These are phyloP conservation scores for Melikaiella ostensackeni DNA, from an alignment of 2,888 invertebrate genomes.

Conservation along the genomic window DNA sequence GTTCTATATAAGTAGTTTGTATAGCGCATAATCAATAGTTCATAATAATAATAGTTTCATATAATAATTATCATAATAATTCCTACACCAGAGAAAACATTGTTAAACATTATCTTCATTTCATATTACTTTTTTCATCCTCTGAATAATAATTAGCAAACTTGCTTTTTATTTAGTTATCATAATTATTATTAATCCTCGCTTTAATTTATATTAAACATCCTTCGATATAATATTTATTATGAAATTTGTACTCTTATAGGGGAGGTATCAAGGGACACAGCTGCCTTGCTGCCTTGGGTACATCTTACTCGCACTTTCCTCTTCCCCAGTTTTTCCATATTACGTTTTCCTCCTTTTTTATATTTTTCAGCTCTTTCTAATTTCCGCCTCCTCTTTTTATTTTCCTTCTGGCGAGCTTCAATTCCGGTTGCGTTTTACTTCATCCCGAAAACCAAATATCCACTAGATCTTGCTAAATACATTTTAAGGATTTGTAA, in stretches of 20 bases:
- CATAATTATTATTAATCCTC: constrained; percentile 47
- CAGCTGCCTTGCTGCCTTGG: constrained; percentile 62
- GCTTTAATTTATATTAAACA: constrained; percentile 63
- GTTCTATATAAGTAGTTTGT: constrained; percentile 57
- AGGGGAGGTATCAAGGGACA: constrained; percentile 74
- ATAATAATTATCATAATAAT: constrained; percentile 67
- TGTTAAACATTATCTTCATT: constrained; percentile 71
- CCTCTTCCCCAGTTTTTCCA: constrained; percentile 44
- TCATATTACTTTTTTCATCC: constrained; percentile 60
- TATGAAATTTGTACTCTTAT: constrained; percentile 76
- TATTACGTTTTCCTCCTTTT: not conserved
- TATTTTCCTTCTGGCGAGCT: constrained; percentile 43
- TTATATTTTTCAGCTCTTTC: not conserved
- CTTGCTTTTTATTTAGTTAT: constrained; percentile 53
- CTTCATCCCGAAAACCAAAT: constrained; percentile 40
- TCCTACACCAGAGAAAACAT: constrained; percentile 74
- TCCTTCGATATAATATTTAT: constrained; percentile 73
- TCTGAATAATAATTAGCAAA: constrained; percentile 67
- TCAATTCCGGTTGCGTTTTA: constrained; percentile 43
- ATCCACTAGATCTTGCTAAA: not conserved
- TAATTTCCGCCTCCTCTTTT: constrained; percentile 20
- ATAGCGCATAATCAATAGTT: constrained; percentile 55
- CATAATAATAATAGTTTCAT: constrained; percentile 56
- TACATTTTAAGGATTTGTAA: not conserved
- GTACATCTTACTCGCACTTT: constrained; percentile 59